Evolutionary conservation across 53 echinoderm and acorn worm species (phyloP).

Genomic region (Mesocentrotus franciscanus): DNA sequence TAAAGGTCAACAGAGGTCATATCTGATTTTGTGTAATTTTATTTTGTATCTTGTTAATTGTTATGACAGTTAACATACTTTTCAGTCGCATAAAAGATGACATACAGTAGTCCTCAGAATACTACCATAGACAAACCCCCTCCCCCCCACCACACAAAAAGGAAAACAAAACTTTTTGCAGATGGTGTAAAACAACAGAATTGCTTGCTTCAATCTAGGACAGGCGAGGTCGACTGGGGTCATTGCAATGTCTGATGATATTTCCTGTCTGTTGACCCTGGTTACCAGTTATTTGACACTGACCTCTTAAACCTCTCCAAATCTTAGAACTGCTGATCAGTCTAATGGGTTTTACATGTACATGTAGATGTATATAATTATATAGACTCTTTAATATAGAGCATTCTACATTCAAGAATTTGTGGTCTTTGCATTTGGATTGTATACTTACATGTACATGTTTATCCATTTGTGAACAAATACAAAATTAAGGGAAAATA

Average conservation of each 20-base stretch:
- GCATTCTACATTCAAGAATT: too few relatives aligned
- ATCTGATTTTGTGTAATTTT: too few relatives aligned
- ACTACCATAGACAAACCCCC: too few relatives aligned
- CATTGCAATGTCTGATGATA: background rate
- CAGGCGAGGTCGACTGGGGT: background rate
- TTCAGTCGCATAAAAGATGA: too few relatives aligned
- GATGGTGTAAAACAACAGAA: background rate
- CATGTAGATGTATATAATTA: too few relatives aligned
- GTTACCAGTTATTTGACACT: slow-evolving; percentile 30
- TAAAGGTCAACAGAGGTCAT: too few relatives aligned
- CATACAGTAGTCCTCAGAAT: too few relatives aligned
- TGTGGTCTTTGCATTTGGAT: background rate
- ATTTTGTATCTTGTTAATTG: too few relatives aligned
- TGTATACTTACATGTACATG: background rate
- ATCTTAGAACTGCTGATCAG: background rate
- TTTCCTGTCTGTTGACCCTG: background rate
- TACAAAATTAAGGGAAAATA: background rate
- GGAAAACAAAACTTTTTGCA: background rate
- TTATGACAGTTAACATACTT: too few relatives aligned
- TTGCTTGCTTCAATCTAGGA: background rate
- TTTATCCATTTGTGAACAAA: background rate
- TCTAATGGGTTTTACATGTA: background rate
- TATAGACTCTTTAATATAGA: too few relatives aligned
- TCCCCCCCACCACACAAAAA: too few relatives aligned
- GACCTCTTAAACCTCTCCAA: background rate